phyloP scores from a whole-genome alignment of 1,140 invertebrate species.

The Psilanteris sp. region DNA sequence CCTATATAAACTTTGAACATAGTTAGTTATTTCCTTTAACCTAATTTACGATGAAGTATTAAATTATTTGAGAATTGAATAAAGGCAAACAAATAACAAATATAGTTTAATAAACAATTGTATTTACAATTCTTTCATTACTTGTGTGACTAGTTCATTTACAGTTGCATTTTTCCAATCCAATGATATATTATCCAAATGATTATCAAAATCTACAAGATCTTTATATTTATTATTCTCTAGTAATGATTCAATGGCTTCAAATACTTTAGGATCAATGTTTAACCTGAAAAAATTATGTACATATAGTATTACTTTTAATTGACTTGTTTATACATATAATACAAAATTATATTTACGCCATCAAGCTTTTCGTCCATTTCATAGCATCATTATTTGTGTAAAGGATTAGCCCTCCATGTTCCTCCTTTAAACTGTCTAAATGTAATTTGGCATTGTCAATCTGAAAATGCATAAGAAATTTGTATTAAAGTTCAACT shows the following conservation, averaged over 20 bases:
- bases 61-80: too few relatives aligned
- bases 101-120: too few relatives aligned
- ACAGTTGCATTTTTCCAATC: slow-evolving; percentile 90
- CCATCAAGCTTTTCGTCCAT: too few relatives aligned
- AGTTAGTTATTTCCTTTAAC: too few relatives aligned
- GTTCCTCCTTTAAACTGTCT: slow-evolving; percentile 85
- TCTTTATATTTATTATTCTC: slow-evolving; percentile 85
- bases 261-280: slow-evolving; percentile 79
- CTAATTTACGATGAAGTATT: too few relatives aligned
- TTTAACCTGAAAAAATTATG: slow-evolving; percentile 67
- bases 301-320: too few relatives aligned
- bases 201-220: slow-evolving; percentile 94
- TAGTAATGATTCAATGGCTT: slow-evolving; percentile 84
- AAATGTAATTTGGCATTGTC: slow-evolving; percentile 87
- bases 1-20: too few relatives aligned
- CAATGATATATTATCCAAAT: slow-evolving; percentile 89
- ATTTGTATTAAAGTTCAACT: too few relatives aligned
- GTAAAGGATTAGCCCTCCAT: slow-evolving; percentile 85
- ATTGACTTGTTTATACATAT: too few relatives aligned
- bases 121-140: slow-evolving; percentile 5
- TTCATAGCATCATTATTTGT: too few relatives aligned
- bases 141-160: slow-evolving; percentile 80
- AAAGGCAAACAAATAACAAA: background rate
- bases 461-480: slow-evolving; percentile 81
- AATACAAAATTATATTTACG: too few relatives aligned